Percentiles rank a stretch among this genome's conserved stretches.
These are phyloP conservation scores for Danio choprae DNA, from an alignment of 2,797 vertebrate genomes.

Conservation along the genomic window DNA sequence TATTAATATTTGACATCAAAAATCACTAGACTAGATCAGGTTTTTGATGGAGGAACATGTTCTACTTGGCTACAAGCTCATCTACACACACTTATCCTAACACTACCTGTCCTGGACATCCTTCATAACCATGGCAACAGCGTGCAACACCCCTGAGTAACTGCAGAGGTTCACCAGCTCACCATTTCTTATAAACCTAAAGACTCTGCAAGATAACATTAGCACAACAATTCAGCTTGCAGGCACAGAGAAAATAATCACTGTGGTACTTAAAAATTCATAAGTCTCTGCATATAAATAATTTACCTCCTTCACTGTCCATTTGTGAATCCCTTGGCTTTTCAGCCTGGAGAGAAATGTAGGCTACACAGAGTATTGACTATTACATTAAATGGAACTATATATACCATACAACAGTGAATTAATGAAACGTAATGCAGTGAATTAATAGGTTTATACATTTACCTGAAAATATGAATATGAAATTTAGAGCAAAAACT, in stretches of 20 bases:
- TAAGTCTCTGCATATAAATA: slow-evolving; percentile 37
- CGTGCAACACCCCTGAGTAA: not conserved
- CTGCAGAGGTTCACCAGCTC: slow-evolving; percentile 20
- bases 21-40: too few species aligned
- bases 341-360: not conserved
- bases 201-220: slow-evolving; percentile 24
- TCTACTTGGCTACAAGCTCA: not conserved
- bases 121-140: slow-evolving; percentile 52
- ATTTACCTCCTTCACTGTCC: slow-evolving; percentile 33
- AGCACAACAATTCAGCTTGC: slow-evolving; percentile 28
- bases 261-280: slow-evolving; percentile 44
- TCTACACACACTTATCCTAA: not conserved
- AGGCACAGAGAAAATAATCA: slow-evolving; percentile 34
- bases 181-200: slow-evolving; percentile 28
- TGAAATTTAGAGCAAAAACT: not conserved
- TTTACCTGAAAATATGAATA: not conserved
- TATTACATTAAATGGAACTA: not conserved
- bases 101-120: slow-evolving; percentile 32
- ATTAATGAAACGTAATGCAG: not conserved
- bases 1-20: too few species aligned
- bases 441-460: not conserved
- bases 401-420: not conserved
- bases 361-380: slow-evolving; percentile 15
- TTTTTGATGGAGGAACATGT: slow-evolving; percentile 22
- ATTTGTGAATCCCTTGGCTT: slow-evolving; percentile 20